Evolutionary conservation across 2,888 invertebrate species (phyloP), one percentile per base, ranked within the genome.

Genomic region (Sylvicola cinctus): DNA sequence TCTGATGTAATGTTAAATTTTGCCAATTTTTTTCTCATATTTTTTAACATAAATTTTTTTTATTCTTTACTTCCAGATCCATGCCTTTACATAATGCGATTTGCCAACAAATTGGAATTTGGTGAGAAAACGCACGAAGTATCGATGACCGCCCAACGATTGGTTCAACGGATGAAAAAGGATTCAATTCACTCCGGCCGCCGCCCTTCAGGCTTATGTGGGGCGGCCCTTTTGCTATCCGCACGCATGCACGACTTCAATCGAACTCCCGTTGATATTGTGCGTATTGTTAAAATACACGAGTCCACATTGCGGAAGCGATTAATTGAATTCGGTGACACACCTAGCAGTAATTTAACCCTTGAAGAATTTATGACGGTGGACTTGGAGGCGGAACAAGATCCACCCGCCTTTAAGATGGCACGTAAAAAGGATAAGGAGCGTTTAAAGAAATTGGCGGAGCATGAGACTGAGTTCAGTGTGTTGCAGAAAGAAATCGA

Each of bases 111-210:
- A 49, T 62, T 98, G 36, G 83, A 93, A 51, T 81, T 95, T 50
- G 90, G 78, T 1, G 75, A 79, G 2, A 90, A 90, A 58, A 83
- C 85, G 10, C 88, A 93, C 48, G 88, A 90, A 52, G 95, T 98
- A 4, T 80, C 85, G 36, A 85, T 81, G 68, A 91, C 96, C 3
- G 96, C 96, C 0, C 63, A 90, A 37, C 68, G 96, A 36, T 65
- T 98, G 39, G 88, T 96, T 15, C 83, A 90, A 58, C 67, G 98
- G 45, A 98, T 98, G 98, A 96, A 95, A 58, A 70, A 87, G 47
- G 98, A 98, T 58, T 95, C 90, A 54, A 81, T 98, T 55, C 90
- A 93, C 54, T 87, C 85, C 1, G 98, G 98, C 6, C 66, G 98
- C 38, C 63, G 95, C 44, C 96, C 98, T 2, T 91, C 95, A 0